Percentiles rank a stretch among this genome's conserved stretches.
Evolutionary conservation across 1,140 invertebrate genomes (phyloP).

Genomic region (Thaumetopoea pityocampa): DNA sequence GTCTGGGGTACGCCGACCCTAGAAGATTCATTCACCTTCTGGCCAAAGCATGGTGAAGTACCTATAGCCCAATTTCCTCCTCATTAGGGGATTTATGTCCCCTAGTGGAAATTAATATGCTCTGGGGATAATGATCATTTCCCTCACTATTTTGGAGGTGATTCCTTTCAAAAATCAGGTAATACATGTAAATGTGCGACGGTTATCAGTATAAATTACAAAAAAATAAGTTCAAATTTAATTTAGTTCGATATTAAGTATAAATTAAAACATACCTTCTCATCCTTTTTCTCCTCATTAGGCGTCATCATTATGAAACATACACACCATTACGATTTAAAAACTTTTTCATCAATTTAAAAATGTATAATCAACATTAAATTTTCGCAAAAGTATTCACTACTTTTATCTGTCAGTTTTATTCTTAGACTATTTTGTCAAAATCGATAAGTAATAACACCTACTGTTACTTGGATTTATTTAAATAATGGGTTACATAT

Average conservation of each 20-base stretch:
- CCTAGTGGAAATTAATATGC: no score
- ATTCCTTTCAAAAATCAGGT: no score
- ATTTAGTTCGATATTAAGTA: background rate
- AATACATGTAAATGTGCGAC: no score
- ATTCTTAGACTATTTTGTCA: slow-evolving; percentile 16
- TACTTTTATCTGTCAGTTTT: slow-evolving; percentile 5
- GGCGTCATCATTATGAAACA: slow-evolving; percentile 68
- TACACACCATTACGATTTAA: slow-evolving; percentile 58
- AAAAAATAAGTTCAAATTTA: slow-evolving; percentile 5
- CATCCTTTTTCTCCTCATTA: slow-evolving; percentile 71
- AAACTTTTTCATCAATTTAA: slow-evolving; percentile 16
- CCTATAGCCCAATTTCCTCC: no score
- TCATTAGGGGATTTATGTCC: no score
- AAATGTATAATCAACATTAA: slow-evolving; percentile 4
- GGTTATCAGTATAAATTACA: background rate
- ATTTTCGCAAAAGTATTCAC: background rate
- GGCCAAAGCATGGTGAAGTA: no score
- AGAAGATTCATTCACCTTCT: no score
- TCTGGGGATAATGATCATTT: no score
- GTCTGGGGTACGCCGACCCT: no score
- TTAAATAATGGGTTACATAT: slow-evolving; percentile 61
- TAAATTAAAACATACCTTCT: slow-evolving; percentile 42
- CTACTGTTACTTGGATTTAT: slow-evolving; percentile 25
- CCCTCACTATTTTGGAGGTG: no score
- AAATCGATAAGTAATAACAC: slow-evolving; percentile 22